Base-by-base conservation (phyloP, 1,140 invertebrate genomes). In the Oscheius sp. region DNA sequence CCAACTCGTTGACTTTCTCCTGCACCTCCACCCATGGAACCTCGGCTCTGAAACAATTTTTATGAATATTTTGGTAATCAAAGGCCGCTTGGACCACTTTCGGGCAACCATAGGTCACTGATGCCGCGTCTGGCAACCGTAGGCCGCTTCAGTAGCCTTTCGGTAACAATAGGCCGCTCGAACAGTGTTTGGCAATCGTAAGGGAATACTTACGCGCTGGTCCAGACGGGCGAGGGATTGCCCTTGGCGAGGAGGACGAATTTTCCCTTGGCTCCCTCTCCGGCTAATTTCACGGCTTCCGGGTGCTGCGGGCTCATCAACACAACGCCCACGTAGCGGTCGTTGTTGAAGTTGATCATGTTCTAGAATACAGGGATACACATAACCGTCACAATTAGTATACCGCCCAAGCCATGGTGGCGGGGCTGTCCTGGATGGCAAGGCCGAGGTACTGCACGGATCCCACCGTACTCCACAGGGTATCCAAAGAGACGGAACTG, bases 391-490 rank as follows among this genome's bases (percentile, higher is more conserved):
- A n/a, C 62, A 63, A n/a, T 15, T 65, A 1, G 29, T 10, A 71
- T 55, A 72, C 70, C 15, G 76, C 67, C 76, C 76, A 77, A 7
- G 62, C 74, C 1, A 73, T 71, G 7, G 58, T 36, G 13, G 75
- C 68, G 15, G 76, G 76, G 4, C 64, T 70, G 15, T 77, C 67
- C 32, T 77, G 63, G n/a, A 67, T 45, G 18, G 67, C 23, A 32
- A 77, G 23, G 26, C 49, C 75, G 31, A 77, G 42, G 23, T 46
- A 76, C 46, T 64, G 23, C 18, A 68, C 45, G 7, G 18, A 32
- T 31, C 62, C 75, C 7, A 58, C 29, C 1, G 76, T 38, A 4
- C 55, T 77, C 76, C 77, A 77, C 1, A 77, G 31, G 15, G 77
- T 68, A 7, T 77, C 32, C 0, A 77, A 28, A 1, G 73, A 58